These are phyloP conservation scores for Lasaia peninsularis DNA, from an alignment of 1,140 invertebrate species.

Conservation along the genomic window DNA sequence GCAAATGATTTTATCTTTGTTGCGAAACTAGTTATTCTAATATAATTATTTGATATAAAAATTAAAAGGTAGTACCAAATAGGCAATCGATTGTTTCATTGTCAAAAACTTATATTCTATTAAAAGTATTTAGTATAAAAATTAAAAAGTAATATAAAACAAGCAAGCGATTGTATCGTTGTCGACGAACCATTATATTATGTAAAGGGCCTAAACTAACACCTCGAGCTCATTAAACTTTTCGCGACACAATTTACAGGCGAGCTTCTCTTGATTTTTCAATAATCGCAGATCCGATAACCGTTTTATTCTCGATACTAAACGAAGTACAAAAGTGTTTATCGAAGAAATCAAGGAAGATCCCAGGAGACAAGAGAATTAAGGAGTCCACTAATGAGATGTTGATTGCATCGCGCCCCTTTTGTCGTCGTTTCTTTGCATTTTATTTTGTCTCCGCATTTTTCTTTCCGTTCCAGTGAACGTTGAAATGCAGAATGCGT, in stretches of 20 bases:
- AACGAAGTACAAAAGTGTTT: slow-evolving; percentile 56
- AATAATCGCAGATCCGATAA: slow-evolving; percentile 53
- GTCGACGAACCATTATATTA: background rate
- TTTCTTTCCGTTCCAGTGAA: slow-evolving; percentile 30
- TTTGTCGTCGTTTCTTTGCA: slow-evolving; percentile 46
- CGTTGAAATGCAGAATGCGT: slow-evolving; percentile 61
- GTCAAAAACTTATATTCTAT: no score
- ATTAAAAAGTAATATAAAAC: no score
- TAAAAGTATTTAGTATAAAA: no score
- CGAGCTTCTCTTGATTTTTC: slow-evolving; percentile 38
- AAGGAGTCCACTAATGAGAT: slow-evolving; percentile 65
- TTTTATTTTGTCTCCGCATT: slow-evolving; percentile 43
- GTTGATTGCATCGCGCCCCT: slow-evolving; percentile 60
- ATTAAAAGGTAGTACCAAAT: no score
- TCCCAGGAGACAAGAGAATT: slow-evolving; percentile 50
- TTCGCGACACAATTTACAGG: slow-evolving; percentile 34
- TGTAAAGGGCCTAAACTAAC: slow-evolving; percentile 19
- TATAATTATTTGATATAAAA: no score
- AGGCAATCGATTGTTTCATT: no score
- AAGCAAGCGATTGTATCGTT: no score
- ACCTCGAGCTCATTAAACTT: slow-evolving; percentile 56
- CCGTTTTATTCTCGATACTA: slow-evolving; percentile 41
- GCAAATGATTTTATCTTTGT: no score
- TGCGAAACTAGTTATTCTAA: no score
- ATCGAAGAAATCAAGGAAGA: slow-evolving; percentile 50